These are phyloP conservation scores for Agapostemon virescens DNA, from an alignment of 2,888 invertebrate species.

Conservation along the genomic window DNA sequence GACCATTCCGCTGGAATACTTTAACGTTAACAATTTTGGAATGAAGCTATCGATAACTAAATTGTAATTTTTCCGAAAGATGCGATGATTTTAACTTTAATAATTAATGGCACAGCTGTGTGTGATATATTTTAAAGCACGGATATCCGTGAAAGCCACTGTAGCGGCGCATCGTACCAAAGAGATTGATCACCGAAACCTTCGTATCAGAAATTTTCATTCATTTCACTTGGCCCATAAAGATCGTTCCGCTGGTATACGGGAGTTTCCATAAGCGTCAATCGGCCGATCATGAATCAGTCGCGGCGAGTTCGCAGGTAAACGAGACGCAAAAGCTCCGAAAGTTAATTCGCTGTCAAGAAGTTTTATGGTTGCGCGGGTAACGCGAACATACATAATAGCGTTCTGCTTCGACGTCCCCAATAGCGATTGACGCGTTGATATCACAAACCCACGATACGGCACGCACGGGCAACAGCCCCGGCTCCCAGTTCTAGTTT, in stretches of 20 bases:
- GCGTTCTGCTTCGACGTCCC: background rate
- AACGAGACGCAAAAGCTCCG: background rate
- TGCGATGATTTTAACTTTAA: no score
- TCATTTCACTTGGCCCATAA: background rate
- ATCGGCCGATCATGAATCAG: background rate
- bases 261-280: background rate
- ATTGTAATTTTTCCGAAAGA: no score
- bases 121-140: no score
- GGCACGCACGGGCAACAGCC: conserved; percentile 9
- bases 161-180: no score
- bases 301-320: background rate
- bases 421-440: conserved; percentile 18
- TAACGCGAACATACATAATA: background rate
- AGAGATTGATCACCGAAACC: no score
- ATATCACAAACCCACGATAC: conserved; percentile 15
- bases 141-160: no score
- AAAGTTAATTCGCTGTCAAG: background rate
- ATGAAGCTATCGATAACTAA: no score
- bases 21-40: no score
- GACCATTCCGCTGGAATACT: no score
- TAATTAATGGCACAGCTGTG: no score
- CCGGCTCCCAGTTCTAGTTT: background rate
- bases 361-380: background rate
- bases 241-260: background rate
- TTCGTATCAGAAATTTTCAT: background rate